These are phyloP conservation scores for Valencia hispanica DNA, from an alignment of 2,797 vertebrate genomes.

Conservation along the genomic window DNA sequence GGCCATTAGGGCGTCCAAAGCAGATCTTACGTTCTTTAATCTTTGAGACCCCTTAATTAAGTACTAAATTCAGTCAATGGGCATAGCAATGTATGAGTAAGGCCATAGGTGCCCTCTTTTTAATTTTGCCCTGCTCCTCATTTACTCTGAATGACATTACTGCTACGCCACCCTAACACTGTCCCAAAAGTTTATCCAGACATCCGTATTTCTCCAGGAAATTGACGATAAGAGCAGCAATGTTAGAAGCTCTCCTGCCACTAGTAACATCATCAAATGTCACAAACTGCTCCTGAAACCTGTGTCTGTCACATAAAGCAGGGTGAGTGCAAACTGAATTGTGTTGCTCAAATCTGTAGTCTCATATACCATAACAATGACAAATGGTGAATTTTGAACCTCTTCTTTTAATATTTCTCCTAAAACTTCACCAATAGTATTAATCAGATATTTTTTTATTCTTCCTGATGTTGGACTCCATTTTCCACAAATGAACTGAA, in stretches of 20 bases:
- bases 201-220: constrained; percentile 28
- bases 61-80: constrained; percentile 23
- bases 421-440: background rate
- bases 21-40: constrained; percentile 30
- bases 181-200: constrained; percentile 16
- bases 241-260: background rate
- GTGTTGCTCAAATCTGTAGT: constrained; percentile 18
- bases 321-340: constrained; percentile 11
- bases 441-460: constrained; percentile 28
- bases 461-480: no score
- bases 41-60: constrained; percentile 22
- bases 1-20: constrained; percentile 26
- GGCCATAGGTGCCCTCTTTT: constrained; percentile 5
- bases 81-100: constrained; percentile 38
- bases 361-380: constrained; percentile 35
- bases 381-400: background rate
- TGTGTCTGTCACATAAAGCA: constrained; percentile 24
- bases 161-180: no score
- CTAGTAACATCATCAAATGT: no score
- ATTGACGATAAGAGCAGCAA: constrained; percentile 23
- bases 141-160: no score
- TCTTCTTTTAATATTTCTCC: background rate
- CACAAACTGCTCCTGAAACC: constrained; percentile 30
- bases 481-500: no score
- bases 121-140: no score